Conservation (phyloP, 2,797 vertebrate genomes). For the Tympanoctomys barrerae region DNA sequence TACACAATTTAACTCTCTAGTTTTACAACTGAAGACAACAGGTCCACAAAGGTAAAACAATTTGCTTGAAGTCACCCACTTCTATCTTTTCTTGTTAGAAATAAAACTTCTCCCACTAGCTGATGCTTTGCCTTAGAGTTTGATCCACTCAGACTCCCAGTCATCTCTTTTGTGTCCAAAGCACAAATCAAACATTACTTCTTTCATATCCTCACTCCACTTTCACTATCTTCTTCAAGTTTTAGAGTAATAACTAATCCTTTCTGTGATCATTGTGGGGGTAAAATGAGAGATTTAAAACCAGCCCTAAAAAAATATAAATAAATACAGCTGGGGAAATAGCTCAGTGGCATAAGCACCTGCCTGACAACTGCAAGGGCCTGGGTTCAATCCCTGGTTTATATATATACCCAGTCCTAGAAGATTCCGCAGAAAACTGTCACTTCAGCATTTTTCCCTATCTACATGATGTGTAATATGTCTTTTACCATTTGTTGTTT, state of each 20-base stretch:
- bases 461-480: not conserved
- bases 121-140: not conserved
- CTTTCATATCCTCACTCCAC: not conserved
- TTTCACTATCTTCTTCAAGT: slow-evolving; percentile 21
- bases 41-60: not conserved
- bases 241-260: not conserved
- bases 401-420: not conserved
- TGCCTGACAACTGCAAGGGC: too few relatives aligned
- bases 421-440: not conserved
- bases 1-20: slow-evolving; percentile 20
- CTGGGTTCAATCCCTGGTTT: too few relatives aligned
- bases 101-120: not conserved
- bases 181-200: slow-evolving; percentile 1
- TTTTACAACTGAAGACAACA: slow-evolving; percentile 52
- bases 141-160: not conserved
- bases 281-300: not conserved
- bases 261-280: not conserved
- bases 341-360: too few relatives aligned
- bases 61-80: not conserved
- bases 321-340: too few relatives aligned
- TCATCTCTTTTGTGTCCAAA: not conserved
- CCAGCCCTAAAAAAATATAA: not conserved
- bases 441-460: not conserved
- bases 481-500: not conserved
- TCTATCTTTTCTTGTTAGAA: not conserved